Evolutionary conservation across 2,797 vertebrate genomes (phyloP).

Genomic region (Menidia menidia): DNA sequence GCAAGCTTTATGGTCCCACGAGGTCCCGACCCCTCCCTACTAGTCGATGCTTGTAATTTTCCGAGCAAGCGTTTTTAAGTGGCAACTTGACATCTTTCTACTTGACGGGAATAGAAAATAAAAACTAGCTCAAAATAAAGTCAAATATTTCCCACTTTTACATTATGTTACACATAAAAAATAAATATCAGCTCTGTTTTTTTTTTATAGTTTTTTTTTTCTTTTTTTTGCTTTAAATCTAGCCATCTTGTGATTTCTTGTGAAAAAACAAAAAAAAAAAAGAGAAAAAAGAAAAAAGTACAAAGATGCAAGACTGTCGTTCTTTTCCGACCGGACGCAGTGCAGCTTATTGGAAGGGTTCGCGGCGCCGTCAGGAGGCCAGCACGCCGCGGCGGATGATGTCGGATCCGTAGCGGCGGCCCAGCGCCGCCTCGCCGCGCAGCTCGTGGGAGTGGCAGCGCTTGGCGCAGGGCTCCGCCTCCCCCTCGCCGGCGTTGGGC

Average conservation of each 20-base stretch:
- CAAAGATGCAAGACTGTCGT: conserved; percentile 38
- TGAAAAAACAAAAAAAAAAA: conserved; percentile 46
- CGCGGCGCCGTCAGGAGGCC: conserved; percentile 86
- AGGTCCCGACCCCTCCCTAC: conserved; percentile 27
- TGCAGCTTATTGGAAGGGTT: conserved; percentile 39
- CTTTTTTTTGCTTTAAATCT: conserved; percentile 18
- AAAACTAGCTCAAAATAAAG: conserved; percentile 70
- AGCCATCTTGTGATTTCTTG: conserved; percentile 58
- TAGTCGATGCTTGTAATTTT: conserved; percentile 53
- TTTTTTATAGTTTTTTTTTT: neutral
- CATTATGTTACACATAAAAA: conserved; percentile 80
- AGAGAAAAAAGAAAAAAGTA: conserved; percentile 45
- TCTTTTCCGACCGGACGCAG: conserved; percentile 28
- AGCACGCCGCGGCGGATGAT: conserved; percentile 93
- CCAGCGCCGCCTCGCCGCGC: conserved; percentile 82
- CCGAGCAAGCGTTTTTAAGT: conserved; percentile 61
- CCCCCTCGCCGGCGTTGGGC: conserved; percentile 83
- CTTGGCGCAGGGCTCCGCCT: conserved; percentile 84
- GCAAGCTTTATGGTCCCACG: conserved; percentile 71
- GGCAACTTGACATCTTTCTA: conserved; percentile 77
- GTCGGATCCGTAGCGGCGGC: conserved; percentile 87
- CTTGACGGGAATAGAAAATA: conserved; percentile 21
- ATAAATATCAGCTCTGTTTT: conserved; percentile 79
- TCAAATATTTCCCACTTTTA: conserved; percentile 74
- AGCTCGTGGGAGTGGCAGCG: conserved; percentile 87